These are phyloP conservation scores for Hippocampus mohnikei DNA, from an alignment of 2,113 vertebrate species.

Conservation along the genomic window DNA sequence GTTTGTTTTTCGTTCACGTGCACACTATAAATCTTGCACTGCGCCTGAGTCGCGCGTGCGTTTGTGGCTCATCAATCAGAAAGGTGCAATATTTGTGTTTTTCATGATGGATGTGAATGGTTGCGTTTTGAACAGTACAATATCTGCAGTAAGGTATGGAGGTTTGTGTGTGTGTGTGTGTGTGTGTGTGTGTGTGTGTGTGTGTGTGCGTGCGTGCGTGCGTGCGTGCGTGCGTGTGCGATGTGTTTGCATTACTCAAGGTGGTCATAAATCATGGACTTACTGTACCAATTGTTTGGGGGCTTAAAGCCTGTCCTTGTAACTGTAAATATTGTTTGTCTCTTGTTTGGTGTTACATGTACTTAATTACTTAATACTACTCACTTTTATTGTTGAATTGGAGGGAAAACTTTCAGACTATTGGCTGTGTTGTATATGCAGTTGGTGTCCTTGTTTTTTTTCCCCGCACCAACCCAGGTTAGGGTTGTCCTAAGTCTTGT, in stretches of 20 bases:
- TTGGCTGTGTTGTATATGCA: not conserved
- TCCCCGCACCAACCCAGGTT: no score
- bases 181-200: not conserved
- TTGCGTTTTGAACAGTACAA: slow-evolving; percentile 54
- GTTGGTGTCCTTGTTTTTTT: no score
- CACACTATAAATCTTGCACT: slow-evolving; percentile 56
- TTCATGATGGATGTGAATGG: slow-evolving; percentile 53
- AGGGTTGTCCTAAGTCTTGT: no score
- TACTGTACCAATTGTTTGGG: not conserved
- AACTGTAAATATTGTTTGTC: not conserved
- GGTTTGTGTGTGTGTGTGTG: slow-evolving; percentile 12
- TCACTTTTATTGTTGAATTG: not conserved
- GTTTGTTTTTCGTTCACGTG: slow-evolving; percentile 42
- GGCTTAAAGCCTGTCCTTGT: not conserved
- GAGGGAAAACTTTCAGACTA: not conserved
- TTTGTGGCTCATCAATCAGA: slow-evolving; percentile 62
- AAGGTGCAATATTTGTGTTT: slow-evolving; percentile 59
- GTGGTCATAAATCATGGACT: not conserved
- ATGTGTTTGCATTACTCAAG: not conserved
- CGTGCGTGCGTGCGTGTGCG: not conserved
- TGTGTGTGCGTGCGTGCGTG: not conserved
- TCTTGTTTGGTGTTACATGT: not conserved
- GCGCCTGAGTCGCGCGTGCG: slow-evolving; percentile 46
- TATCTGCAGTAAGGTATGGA: slow-evolving; percentile 26
- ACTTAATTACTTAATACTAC: not conserved